These are phyloP conservation scores for Orbicella faveolata DNA, from an alignment of 64 coral and sea anemone species.

Conservation along the genomic window DNA sequence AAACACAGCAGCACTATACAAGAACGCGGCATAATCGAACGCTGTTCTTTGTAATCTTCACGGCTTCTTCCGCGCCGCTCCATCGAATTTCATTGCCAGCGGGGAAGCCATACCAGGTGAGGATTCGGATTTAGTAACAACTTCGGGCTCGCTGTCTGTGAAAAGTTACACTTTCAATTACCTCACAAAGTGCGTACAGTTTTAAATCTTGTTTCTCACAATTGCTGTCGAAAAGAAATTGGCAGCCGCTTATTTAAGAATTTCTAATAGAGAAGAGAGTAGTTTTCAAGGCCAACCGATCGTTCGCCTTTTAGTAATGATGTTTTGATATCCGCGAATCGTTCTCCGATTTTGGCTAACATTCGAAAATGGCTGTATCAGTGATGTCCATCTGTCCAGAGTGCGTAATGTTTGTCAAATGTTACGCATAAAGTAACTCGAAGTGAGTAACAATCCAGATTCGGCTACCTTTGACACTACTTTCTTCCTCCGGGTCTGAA, in stretches of 20 bases:
- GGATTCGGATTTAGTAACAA: neutral
- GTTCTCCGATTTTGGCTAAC: neutral
- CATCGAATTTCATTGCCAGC: too few species aligned
- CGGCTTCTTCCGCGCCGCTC: neutral
- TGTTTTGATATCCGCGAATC: neutral
- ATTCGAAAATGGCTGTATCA: neutral
- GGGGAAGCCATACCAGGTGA: neutral
- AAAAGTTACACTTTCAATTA: neutral
- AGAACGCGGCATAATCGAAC: neutral
- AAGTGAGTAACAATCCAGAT: neutral
- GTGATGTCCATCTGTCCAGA: neutral
- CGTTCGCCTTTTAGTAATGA: neutral
- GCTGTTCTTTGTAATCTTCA: neutral
- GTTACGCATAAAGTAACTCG: neutral
- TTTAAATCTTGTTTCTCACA: neutral
- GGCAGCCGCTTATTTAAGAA: neutral
- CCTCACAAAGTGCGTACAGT: neutral
- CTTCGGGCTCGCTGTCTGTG: neutral
- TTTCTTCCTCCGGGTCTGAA: neutral
- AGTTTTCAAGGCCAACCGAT: neutral
- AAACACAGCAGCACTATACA: neutral
- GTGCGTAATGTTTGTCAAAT: neutral
- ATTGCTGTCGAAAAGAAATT: neutral
- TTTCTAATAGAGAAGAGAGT: neutral
- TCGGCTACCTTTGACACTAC: neutral